Percentiles rank a stretch among this genome's conserved stretches.
Evolutionary conservation across 2,797 vertebrate species (phyloP).

Genomic region (Semotilus atromaculatus): DNA sequence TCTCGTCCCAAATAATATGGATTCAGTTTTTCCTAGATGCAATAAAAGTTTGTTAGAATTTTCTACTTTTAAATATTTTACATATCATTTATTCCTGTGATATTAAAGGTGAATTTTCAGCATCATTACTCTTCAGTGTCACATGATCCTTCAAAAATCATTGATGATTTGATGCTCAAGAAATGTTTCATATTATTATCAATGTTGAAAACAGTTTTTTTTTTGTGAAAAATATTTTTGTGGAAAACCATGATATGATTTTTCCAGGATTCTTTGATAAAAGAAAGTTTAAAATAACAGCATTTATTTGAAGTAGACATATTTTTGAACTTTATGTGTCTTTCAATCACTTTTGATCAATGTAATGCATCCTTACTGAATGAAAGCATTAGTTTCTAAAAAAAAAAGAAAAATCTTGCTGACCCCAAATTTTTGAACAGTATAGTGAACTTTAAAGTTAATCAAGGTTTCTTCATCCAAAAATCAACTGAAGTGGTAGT

Average conservation of each 20-base stretch:
- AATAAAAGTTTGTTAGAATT: too few species aligned
- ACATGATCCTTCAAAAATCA: too few species aligned
- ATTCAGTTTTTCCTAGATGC: too few species aligned
- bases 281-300: neutral
- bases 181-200: neutral
- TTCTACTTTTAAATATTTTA: neutral
- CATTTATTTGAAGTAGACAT: neutral
- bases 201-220: neutral
- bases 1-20: too few species aligned
- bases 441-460: neutral
- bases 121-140: too few species aligned
- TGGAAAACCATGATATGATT: neutral
- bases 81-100: too few species aligned
- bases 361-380: neutral
- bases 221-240: neutral
- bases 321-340: neutral
- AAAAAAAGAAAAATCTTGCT: neutral
- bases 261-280: too few species aligned
- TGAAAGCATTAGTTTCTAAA: neutral
- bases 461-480: neutral
- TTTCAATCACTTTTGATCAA: neutral
- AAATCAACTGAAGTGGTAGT: neutral
- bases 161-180: neutral
- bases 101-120: too few species aligned
- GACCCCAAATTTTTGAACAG: neutral